Evolutionary conservation across 1,140 invertebrate species (phyloP).

Genomic region (Trachelipus rathkii): DNA sequence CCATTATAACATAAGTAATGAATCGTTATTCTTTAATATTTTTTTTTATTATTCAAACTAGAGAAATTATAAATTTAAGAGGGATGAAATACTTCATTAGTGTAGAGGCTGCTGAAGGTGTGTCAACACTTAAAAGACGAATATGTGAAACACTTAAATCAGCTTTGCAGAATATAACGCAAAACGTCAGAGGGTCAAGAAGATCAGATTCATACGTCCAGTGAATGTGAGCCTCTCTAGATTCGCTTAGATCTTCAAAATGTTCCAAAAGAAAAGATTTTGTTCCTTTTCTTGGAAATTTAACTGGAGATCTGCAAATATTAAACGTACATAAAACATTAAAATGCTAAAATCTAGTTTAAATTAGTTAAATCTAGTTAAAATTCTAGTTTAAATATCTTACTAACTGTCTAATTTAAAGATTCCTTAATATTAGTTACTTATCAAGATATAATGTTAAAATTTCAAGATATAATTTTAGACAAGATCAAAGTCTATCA

Average conservation of each 20-base stretch:
- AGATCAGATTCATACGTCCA: slow-evolving; percentile 38
- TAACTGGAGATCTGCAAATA: slow-evolving; percentile 26
- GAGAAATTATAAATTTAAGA: not conserved
- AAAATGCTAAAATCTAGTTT: too few species aligned
- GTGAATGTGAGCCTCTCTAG: slow-evolving; percentile 31
- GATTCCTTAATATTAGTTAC: too few species aligned
- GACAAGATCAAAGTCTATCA: too few species aligned
- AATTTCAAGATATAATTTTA: too few species aligned
- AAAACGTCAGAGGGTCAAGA: slow-evolving; percentile 39
- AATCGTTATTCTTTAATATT: too few species aligned
- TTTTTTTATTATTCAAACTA: not conserved
- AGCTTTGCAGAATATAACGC: slow-evolving; percentile 39
- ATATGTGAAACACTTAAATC: slow-evolving; percentile 28
- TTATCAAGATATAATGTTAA: too few species aligned
- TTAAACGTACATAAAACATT: too few species aligned
- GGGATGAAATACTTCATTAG: not conserved
- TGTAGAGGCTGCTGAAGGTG: not conserved
- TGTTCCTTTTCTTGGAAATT: slow-evolving; percentile 21
- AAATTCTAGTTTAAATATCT: too few species aligned
- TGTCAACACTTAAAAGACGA: slow-evolving; percentile 31
- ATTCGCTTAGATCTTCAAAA: slow-evolving; percentile 31
- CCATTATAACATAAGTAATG: too few species aligned
- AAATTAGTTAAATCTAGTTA: too few species aligned
- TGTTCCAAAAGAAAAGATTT: slow-evolving; percentile 36
- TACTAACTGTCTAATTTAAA: too few species aligned